phyloP scores from a whole-genome alignment of 2,888 invertebrate genomes.

The Brachycybe producta region DNA sequence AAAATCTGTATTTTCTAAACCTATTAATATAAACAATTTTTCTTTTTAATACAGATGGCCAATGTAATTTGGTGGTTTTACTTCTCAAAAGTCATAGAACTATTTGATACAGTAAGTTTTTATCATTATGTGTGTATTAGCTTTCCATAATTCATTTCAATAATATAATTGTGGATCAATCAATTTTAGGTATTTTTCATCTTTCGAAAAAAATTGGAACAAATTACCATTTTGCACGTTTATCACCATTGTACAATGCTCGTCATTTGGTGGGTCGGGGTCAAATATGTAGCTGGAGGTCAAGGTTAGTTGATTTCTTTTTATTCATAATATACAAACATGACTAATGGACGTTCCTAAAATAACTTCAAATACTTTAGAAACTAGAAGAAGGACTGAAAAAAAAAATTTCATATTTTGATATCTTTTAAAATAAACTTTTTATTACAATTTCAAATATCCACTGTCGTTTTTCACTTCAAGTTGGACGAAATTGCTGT shows the following conservation, averaged over 20 bases:
- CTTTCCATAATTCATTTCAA: not conserved
- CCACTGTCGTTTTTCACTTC: not conserved
- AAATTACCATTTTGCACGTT: constrained; percentile 67
- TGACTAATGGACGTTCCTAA: not conserved
- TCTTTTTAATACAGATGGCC: constrained; percentile 34
- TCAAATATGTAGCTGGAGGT: constrained; percentile 37
- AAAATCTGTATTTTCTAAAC: not conserved
- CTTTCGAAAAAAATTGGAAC: constrained; percentile 67
- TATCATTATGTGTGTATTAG: not conserved
- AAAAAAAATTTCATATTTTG: too few relatives aligned
- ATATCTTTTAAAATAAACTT: too few relatives aligned
- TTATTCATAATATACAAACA: too few relatives aligned
- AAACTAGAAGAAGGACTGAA: too few relatives aligned
- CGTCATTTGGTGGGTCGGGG: constrained; percentile 38
- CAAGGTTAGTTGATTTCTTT: too few relatives aligned
- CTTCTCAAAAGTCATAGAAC: constrained; percentile 45
- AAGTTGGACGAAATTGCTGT: too few relatives aligned
- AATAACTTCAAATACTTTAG: not conserved
- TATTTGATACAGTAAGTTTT: constrained; percentile 43
- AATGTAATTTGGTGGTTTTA: constrained; percentile 45
- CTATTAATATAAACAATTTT: not conserved
- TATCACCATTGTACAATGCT: constrained; percentile 61
- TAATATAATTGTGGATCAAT: not conserved
- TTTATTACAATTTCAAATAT: not conserved
- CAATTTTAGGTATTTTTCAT: constrained; percentile 55